phyloP scores from a whole-genome alignment of 2,113 vertebrate genomes.

The Daubentonia madagascariensis region DNA sequence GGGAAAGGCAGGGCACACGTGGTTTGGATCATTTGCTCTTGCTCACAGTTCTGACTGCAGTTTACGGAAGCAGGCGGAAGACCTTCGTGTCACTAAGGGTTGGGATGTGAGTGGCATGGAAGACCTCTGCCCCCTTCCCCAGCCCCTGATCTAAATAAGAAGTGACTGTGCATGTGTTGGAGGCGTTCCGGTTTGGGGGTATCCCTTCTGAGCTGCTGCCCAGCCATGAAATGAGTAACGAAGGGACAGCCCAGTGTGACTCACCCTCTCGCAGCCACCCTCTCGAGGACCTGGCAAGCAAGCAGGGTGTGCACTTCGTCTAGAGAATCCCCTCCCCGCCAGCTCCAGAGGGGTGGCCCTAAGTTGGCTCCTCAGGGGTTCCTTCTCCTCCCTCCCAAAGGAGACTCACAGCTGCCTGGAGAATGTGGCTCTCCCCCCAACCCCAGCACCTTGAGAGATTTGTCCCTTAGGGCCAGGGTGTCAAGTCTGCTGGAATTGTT shows the following conservation, averaged over 20 bases:
- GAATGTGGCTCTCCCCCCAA: not conserved
- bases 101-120: fast-evolving
- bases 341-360: not conserved
- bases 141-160: fast-evolving
- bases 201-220: not conserved
- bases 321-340: not conserved
- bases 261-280: not conserved
- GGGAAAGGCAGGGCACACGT: fast-evolving
- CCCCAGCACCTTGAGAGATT: too few relatives aligned
- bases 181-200: not conserved
- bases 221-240: not conserved
- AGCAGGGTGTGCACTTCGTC: not conserved
- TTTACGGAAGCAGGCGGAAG: not conserved
- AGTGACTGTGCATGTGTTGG: fast-evolving
- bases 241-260: not conserved
- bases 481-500: too few relatives aligned
- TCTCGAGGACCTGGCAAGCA: not conserved
- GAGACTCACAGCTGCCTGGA: not conserved
- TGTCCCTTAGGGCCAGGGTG: not conserved
- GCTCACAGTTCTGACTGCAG: not conserved
- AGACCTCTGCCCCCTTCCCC: too few relatives aligned
- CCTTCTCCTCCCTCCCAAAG: not conserved
- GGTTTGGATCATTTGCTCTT: not conserved
- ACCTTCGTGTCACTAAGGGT: fast-evolving
- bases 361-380: not conserved